Evolutionary conservation across 92 coral and sea anemone genomes (phyloP).

Genomic region (Zoanthus sociatus): DNA sequence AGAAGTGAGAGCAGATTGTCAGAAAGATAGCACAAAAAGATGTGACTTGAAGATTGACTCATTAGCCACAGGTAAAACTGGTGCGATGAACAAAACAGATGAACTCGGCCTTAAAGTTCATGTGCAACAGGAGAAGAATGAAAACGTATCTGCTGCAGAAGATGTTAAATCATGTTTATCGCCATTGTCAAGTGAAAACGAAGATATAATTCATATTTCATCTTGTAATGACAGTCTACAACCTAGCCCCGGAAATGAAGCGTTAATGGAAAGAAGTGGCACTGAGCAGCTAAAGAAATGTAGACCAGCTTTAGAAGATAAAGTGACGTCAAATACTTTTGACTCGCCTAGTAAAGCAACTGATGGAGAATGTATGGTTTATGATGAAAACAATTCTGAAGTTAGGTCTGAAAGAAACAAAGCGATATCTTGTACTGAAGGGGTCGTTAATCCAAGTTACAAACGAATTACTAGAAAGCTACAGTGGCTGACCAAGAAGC

Average conservation of each 20-base stretch:
- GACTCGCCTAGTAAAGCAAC: background rate
- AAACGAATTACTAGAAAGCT: constrained; percentile 9
- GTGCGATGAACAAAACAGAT: background rate
- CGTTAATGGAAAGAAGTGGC: background rate
- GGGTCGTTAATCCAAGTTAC: background rate
- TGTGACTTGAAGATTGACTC: background rate
- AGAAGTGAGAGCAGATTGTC: constrained; percentile 26
- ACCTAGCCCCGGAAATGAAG: background rate
- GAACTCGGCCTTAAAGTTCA: background rate
- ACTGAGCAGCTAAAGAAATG: background rate
- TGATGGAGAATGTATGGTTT: background rate
- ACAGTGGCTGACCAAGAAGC: constrained; percentile 71
- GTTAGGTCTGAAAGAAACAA: no score
- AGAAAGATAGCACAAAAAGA: background rate
- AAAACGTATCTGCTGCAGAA: background rate
- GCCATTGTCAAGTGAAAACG: background rate
- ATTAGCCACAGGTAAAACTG: background rate
- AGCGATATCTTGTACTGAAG: background rate
- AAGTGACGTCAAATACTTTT: background rate
- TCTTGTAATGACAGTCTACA: background rate
- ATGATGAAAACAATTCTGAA: background rate
- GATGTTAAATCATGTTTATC: background rate
- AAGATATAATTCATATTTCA: background rate
- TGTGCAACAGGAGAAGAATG: background rate
- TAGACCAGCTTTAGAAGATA: background rate